Base-by-base conservation (phyloP, 2,113 vertebrate species). In the Serinus canaria region DNA sequence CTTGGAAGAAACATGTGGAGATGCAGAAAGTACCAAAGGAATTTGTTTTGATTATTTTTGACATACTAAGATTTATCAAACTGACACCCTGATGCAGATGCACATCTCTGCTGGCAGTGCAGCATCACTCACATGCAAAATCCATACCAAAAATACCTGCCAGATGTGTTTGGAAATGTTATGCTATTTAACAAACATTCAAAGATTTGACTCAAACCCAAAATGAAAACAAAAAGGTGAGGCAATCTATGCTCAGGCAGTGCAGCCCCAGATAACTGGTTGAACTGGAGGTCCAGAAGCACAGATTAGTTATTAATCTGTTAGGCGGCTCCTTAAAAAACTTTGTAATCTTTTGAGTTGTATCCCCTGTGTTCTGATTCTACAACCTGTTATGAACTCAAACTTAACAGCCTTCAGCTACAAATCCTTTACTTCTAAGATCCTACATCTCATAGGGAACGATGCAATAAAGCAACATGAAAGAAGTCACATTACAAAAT, bases 31-130 rank as follows among this genome's bases (percentile, higher is more conserved):
- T 22, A 41, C 41, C 77, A 96, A 75, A 84, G 49, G 83, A 89
- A 94, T 84, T 60, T 91, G 44, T 87, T 90, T 81, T 83, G 59
- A 83, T 73, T 77, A 39, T 46, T 96, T 92, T 76, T 81, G 80
- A 89, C 83, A 74, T 35, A 90, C 8, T 47, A 83, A 86, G 58
- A 83, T 69, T 33, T 2, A 80, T 66, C 43, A 89, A 92, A 87
- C 64, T 73, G 72, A 93, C 70, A 90, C 43, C 37, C 46, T 63
- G 64, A 63, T 79, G 70, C 72, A 94, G 79, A 90, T 88, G 88
- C 52, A 72, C 50, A 39, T 58, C 76, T 92, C 90, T 86, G 85
- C 70, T 77, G 73, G 43, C 72, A 83, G n/a, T 6, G 27, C 63
- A 92, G 52, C 44, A 81, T 4, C 0, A 0, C 59, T 74, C 66